Evolutionary conservation across 1,140 invertebrate species (phyloP), one percentile per base, ranked within the genome.

Genomic region (Calliphora vicina): DNA sequence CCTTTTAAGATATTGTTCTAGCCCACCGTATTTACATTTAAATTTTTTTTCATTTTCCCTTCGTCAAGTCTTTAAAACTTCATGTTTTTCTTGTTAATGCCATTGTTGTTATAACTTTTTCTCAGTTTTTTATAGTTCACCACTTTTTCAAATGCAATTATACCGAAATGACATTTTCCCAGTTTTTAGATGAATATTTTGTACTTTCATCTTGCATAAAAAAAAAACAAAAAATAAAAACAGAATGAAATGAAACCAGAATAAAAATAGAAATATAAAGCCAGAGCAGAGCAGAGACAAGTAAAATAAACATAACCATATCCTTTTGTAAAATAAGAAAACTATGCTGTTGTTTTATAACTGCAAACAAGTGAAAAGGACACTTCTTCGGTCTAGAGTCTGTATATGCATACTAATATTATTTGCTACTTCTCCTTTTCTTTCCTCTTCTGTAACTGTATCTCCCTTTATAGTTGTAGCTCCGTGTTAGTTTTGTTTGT

Each of bases 131-230:
- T 45, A 26, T 26, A 50, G 43, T 26, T 61, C 50, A 50, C 17
- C 78, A 50, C 78, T 81, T 57, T 61, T 81, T 26, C 72, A 81
- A 61, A 57, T 81, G 78, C 78, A 81, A 29, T 81, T 57, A 61
- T 29, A 25, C 73, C 27, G 27, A 29, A 74, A 76, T n/a, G 29
- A 76, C 73, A 74, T 74, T 74, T 35, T 74, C 72, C 26, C 15
- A 76, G 73, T 76, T 42, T 76, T n/a, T 42, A 57, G 50, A 57
- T 57, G 50, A 57, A 57, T n/a, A 57, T 57, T 57, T 57, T 57
- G 50, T n/a, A 17, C 35, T 57, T 57, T 57, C 15, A 57, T 57
- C 50, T 57, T n/a, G 15, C 17, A 57, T n/a, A n/a, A 57, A 1
- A n/a, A 57, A 15, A 17, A 57, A 57, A 57, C 15, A n/a, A 57